A percentile compares a stretch with the other conserved stretches of the same genome.
These are phyloP conservation scores for Baccha elongata DNA, from an alignment of 2,888 invertebrate genomes.

Conservation along the genomic window DNA sequence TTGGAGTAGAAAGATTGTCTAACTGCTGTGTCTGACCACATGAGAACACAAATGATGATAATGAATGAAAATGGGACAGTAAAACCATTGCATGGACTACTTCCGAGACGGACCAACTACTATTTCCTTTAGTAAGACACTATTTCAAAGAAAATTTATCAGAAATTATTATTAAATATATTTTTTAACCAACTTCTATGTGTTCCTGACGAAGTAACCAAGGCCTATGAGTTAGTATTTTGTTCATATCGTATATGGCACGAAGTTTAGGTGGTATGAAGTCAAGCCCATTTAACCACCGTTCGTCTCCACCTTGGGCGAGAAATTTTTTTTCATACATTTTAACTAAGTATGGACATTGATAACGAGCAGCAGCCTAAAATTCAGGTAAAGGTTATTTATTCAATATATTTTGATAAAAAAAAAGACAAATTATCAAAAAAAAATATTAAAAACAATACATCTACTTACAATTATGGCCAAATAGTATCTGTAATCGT, in stretches of 20 bases:
- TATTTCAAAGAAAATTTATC: constrained; percentile 76
- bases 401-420: too few relatives aligned
- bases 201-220: constrained; percentile 91
- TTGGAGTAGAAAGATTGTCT: constrained; percentile 83
- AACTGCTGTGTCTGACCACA: constrained; percentile 90
- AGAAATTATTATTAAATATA: constrained; percentile 68
- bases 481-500: too few relatives aligned
- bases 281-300: constrained; percentile 90
- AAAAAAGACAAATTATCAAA: too few relatives aligned
- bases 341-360: constrained; percentile 91
- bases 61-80: constrained; percentile 92
- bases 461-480: too few relatives aligned
- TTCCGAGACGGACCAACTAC: constrained; percentile 91
- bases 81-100: constrained; percentile 93
- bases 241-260: constrained; percentile 92
- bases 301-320: constrained; percentile 88
- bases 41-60: constrained; percentile 93
- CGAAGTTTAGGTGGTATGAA: constrained; percentile 89
- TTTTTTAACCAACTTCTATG: constrained; percentile 86
- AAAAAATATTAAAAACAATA: too few relatives aligned
- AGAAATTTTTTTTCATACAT: constrained; percentile 92
- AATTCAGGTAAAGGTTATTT: too few relatives aligned
- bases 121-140: constrained; percentile 87
- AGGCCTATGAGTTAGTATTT: constrained; percentile 93
- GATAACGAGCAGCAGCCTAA: constrained; percentile 93